phyloP scores from a whole-genome alignment of 2,113 vertebrate genomes.

The Takifugu bimaculatus region DNA sequence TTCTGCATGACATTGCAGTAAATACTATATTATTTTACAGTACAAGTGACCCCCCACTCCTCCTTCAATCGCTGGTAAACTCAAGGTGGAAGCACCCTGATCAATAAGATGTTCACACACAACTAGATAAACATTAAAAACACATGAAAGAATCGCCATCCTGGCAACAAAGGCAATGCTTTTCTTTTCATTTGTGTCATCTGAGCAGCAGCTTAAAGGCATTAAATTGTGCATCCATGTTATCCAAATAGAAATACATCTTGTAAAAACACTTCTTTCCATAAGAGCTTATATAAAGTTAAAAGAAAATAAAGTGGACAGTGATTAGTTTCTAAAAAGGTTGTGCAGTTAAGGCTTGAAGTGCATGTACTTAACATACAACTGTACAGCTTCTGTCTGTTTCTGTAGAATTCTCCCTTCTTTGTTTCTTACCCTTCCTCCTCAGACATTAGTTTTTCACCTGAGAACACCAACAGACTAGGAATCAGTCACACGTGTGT shows the following conservation, averaged over 20 bases:
- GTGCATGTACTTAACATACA: conserved; percentile 10
- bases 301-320: background rate
- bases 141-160: background rate
- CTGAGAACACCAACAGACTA: background rate
- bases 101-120: conserved; percentile 27
- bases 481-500: conserved; percentile 7
- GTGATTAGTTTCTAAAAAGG: background rate
- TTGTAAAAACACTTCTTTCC: background rate
- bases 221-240: conserved; percentile 3
- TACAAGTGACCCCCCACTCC: background rate
- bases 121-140: conserved; percentile 14
- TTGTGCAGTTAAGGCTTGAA: conserved; percentile 10
- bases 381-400: background rate
- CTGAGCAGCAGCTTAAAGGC: conserved; percentile 29
- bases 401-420: background rate
- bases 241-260: no score
- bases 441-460: background rate
- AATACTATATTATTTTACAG: conserved; percentile 12
- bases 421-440: background rate
- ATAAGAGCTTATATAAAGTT: background rate
- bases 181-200: background rate
- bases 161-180: background rate
- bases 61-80: conserved; percentile 17
- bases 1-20: no score
- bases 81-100: conserved; percentile 22